phyloP scores from a whole-genome alignment of 2,797 vertebrate species.

The Mormyrus hasselquistii region DNA sequence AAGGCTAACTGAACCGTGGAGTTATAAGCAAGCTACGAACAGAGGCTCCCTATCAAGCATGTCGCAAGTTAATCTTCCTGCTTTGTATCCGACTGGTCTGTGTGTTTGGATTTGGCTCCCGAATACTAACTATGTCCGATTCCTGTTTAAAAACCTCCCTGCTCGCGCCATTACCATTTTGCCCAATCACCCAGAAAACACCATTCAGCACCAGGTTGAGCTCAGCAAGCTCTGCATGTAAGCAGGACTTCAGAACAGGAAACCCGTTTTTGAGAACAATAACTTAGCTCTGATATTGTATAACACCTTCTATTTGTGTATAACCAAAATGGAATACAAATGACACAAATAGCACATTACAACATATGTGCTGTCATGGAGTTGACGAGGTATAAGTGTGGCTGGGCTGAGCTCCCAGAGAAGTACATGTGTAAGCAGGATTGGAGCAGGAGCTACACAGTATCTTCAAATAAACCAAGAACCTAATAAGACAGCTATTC shows the following conservation, averaged over 20 bases:
- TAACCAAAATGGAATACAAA: background rate
- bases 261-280: conserved; percentile 10
- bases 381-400: background rate
- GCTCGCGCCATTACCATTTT: background rate
- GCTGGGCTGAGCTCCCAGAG: background rate
- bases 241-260: background rate
- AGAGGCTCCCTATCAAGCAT: background rate
- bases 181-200: background rate
- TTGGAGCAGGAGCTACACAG: background rate
- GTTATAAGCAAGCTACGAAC: background rate
- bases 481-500: background rate
- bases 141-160: background rate
- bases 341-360: background rate
- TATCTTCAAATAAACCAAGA: background rate
- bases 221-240: background rate
- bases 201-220: background rate
- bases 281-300: background rate
- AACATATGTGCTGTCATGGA: background rate
- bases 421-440: background rate
- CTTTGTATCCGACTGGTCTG: background rate
- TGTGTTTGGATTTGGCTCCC: background rate
- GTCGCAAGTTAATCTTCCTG: background rate
- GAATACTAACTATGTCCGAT: background rate
- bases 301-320: background rate
- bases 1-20: background rate